Conservation (phyloP, 2,888 invertebrate genomes). For the Melinaea marsaeus region DNA sequence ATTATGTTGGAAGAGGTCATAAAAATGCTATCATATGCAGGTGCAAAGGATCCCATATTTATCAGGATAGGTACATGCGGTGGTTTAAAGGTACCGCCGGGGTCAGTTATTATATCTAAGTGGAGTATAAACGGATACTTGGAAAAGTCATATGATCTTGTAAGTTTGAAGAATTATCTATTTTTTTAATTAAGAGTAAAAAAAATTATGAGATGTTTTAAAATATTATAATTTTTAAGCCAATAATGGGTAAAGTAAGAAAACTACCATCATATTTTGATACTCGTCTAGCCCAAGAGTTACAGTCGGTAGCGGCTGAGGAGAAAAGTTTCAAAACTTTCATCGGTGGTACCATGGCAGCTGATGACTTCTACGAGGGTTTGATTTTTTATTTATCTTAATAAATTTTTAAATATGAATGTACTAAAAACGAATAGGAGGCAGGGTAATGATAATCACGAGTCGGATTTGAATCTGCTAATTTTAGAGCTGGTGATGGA, state of each 20-base stretch:
- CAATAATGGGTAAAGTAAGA: slow-evolving; percentile 74
- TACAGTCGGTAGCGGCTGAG: slow-evolving; percentile 59
- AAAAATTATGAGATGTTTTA: too few species aligned
- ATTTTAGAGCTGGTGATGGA: too few species aligned
- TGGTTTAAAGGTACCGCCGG: slow-evolving; percentile 79
- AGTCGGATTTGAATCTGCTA: too few species aligned
- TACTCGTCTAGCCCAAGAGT: slow-evolving; percentile 71
- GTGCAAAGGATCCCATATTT: slow-evolving; percentile 79
- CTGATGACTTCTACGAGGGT: slow-evolving; percentile 91
- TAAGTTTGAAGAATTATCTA: slow-evolving; percentile 54
- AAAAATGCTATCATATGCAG: slow-evolving; percentile 83
- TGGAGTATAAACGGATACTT: slow-evolving; percentile 80
- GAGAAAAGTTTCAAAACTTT: slow-evolving; percentile 73
- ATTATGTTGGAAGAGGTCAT: slow-evolving; percentile 84
- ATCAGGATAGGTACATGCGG: slow-evolving; percentile 84
- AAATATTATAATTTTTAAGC: slow-evolving; percentile 43
- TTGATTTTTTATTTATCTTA: too few species aligned
- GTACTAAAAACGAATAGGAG: too few species aligned
- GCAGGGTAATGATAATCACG: too few species aligned
- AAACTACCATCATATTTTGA: slow-evolving; percentile 77
- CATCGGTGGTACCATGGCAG: slow-evolving; percentile 84
- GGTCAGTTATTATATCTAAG: slow-evolving; percentile 82
- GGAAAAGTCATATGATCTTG: slow-evolving; percentile 76
- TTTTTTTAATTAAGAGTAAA: too few species aligned
- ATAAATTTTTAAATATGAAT: too few species aligned